A percentile compares a stretch with the other conserved stretches of the same genome.
These are phyloP conservation scores for Oreochromis mossambicus DNA, from an alignment of 2,797 vertebrate genomes.

Conservation along the genomic window DNA sequence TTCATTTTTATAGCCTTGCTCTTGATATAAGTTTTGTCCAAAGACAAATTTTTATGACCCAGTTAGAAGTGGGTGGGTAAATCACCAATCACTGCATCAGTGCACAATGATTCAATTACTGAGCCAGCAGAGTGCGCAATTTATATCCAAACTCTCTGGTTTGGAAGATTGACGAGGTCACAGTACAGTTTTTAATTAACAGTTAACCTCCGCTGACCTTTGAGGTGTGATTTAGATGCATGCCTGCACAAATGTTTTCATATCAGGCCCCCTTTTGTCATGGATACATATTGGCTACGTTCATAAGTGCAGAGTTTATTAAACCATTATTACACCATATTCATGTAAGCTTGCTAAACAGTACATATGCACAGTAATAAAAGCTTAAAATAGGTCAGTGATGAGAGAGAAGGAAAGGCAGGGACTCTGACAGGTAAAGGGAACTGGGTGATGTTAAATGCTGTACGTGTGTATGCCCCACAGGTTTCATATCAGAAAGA, in stretches of 20 bases:
- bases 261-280: background rate
- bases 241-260: conserved; percentile 14
- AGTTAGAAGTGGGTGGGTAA: conserved; percentile 43
- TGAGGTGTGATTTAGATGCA: conserved; percentile 46
- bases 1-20: background rate
- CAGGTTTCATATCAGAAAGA: background rate
- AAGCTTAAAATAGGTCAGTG: background rate
- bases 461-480: background rate
- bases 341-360: background rate
- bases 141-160: conserved; percentile 56
- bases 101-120: conserved; percentile 67
- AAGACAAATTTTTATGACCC: conserved; percentile 44
- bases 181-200: conserved; percentile 55
- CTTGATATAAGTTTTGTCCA: conserved; percentile 39
- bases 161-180: conserved; percentile 53
- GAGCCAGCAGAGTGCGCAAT: conserved; percentile 41
- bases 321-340: background rate
- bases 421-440: background rate
- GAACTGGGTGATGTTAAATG: background rate
- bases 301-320: background rate
- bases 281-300: background rate
- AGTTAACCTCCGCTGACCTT: conserved; percentile 60
- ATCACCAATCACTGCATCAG: conserved; percentile 38
- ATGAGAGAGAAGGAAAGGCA: background rate
- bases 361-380: background rate